Base-by-base conservation (phyloP, 2,888 invertebrate species). In the Listrodromus nycthemerus region DNA sequence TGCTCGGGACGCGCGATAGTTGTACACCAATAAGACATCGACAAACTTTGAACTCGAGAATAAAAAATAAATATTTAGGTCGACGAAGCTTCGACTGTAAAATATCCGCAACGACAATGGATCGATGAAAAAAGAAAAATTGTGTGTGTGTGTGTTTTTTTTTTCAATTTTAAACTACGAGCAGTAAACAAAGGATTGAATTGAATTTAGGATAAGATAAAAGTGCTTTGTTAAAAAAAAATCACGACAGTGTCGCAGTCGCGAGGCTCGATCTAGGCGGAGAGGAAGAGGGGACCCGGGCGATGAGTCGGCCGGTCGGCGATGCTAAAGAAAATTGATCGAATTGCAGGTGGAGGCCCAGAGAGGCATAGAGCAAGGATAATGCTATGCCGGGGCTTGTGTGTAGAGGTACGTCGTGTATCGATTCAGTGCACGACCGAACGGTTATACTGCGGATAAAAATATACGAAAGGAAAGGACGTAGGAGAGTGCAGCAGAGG, bases 241-340 rank as follows among this genome's bases (percentile, higher is more conserved):
- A 69, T 50, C 45, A 13, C 16, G 7, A 8, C 33, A n/a, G 10
- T 24, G 16, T 13, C 27, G 45, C 16, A 45, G 41, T 4, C 41
- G 50, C n/a, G 8, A 19, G 7, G 50, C 19, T 52, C 19, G 50
- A 8, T 8, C n/a, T 7, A 52, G 45, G 61, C 8, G 58, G 50
- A 2, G 41, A 16, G n/a, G 19, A 52, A 52, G 50, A 24, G 63
- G 61, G 50, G 50, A n/a, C 21, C 21, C 21, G 8, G 37, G 24
- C 50, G 45, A 33, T 6, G 50, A 52, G 50, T 30, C 27, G 16
- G 61, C 27, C 27, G 24, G 58, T 58, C 58, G 58, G 66, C 74
- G 70, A 70, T 79, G 71, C 55, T 74, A 45, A 83, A 86, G 88
- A 90, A 45, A 92, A 92, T 92, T 92, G 92, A 93, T 92, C 91